These are phyloP conservation scores for Menidia beryllina DNA, from an alignment of 2,113 vertebrate species.

Conservation along the genomic window DNA sequence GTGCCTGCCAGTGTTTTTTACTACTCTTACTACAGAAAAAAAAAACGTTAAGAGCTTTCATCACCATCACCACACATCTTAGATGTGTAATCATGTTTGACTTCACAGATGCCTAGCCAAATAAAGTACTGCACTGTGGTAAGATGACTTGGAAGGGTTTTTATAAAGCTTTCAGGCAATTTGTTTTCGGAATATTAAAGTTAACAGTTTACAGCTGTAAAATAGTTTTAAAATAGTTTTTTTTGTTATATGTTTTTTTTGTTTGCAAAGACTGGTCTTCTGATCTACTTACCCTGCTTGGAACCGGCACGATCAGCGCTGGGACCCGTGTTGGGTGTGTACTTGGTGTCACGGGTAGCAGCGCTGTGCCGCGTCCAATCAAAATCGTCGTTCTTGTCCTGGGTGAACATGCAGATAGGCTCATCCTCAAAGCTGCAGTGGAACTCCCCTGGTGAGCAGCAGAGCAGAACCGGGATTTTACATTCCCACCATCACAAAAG, in stretches of 20 bases:
- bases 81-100: background rate
- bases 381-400: conserved; percentile 96
- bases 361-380: conserved; percentile 99
- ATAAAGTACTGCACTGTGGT: no score
- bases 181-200: no score
- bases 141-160: background rate
- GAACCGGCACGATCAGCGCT: conserved; percentile 91
- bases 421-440: conserved; percentile 98
- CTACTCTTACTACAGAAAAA: no score
- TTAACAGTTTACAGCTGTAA: background rate
- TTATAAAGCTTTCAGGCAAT: no score
- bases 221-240: background rate
- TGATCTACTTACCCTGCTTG: conserved; percentile 88
- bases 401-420: conserved; percentile 96
- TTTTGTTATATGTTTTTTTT: background rate
- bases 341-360: conserved; percentile 95
- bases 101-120: no score
- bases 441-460: conserved; percentile 90
- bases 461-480: conserved; percentile 30
- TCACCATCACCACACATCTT: no score
- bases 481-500: conserved; percentile 14
- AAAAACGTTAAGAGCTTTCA: no score
- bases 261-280: no score
- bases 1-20: no score
- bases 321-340: conserved; percentile 97